Evolutionary conservation across 2,888 invertebrate genomes (phyloP).

Genomic region (Polietes domitor): DNA sequence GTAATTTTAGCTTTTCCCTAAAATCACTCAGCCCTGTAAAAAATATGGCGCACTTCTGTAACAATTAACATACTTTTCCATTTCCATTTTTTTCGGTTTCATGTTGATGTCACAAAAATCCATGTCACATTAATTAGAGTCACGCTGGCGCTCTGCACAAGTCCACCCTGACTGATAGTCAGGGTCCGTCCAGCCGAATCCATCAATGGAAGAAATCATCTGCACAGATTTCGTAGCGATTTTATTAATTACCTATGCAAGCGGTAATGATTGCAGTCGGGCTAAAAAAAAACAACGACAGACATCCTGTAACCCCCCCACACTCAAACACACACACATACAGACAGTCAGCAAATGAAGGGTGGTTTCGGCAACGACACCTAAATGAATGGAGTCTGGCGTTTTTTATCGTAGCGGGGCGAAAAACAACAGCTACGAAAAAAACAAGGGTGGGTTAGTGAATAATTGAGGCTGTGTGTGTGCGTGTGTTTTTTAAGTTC

Average conservation of each 20-base stretch:
- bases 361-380: neutral
- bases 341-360: neutral
- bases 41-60: no score
- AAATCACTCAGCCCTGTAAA: no score
- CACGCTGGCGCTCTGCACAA: no score
- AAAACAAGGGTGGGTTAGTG: neutral
- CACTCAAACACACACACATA: no score
- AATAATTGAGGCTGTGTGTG: slow-evolving; percentile 11
- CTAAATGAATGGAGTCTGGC: neutral
- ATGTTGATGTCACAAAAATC: no score
- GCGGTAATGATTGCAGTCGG: neutral
- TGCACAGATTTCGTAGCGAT: slow-evolving; percentile 15
- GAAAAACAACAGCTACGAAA: neutral
- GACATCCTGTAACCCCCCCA: neutral
- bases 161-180: no score
- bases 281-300: neutral
- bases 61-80: no score
- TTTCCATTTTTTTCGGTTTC: no score
- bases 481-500: neutral
- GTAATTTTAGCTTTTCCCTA: no score
- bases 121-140: no score
- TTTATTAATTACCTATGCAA: slow-evolving; percentile 31
- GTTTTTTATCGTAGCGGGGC: neutral
- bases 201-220: neutral
- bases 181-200: no score